Conservation (phyloP, 2,797 vertebrate species). For the Salmo trutta region DNA sequence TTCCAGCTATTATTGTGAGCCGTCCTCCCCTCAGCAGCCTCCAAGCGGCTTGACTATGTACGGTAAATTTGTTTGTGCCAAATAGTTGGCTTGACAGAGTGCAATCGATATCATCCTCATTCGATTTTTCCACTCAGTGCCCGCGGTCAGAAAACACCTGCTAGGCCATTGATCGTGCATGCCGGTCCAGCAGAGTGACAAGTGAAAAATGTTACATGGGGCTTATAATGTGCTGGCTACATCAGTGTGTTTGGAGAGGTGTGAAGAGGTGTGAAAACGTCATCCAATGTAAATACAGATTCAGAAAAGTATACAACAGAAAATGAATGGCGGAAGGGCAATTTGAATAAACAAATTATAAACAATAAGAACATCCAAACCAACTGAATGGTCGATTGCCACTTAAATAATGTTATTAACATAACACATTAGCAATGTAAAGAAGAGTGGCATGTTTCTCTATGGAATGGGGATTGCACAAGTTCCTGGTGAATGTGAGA, state of each 20-base stretch:
- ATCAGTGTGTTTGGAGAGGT: neutral
- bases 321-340: neutral
- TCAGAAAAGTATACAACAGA: neutral
- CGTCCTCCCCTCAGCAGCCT: neutral
- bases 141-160: neutral
- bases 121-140: neutral
- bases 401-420: neutral
- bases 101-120: neutral
- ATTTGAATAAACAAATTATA: neutral
- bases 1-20: too few species aligned
- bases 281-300: neutral
- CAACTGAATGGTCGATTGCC: neutral
- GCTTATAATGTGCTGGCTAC: slow-evolving; percentile 26
- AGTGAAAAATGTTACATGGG: neutral
- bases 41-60: neutral
- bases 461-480: neutral
- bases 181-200: neutral
- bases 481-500: neutral
- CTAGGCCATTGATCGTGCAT: neutral
- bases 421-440: neutral
- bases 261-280: neutral
- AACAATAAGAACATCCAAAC: neutral
- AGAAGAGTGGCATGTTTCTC: neutral
- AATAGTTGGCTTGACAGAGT: neutral
- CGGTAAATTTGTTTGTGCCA: neutral